Conservation (phyloP, 2,888 invertebrate species). For the Linnaemya tessellans region DNA sequence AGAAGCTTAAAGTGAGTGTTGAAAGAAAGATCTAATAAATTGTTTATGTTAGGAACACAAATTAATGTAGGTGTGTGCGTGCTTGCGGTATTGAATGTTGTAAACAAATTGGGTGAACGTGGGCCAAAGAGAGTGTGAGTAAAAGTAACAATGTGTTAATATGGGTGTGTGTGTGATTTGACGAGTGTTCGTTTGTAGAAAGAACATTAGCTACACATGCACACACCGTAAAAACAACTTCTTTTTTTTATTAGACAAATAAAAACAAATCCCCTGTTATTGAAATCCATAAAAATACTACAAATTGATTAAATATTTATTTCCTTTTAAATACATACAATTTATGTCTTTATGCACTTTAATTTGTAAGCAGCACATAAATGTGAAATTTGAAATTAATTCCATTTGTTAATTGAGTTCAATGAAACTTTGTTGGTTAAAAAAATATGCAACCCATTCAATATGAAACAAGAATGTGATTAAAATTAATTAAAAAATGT, state of each 20-base stretch:
- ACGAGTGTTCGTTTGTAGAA: slow-evolving; percentile 6
- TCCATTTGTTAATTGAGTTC: not conserved
- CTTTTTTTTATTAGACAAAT: slow-evolving; percentile 3
- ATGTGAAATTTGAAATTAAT: not conserved
- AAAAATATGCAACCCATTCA: too few relatives aligned
- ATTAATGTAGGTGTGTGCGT: not conserved
- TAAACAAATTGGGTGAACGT: slow-evolving; percentile 5
- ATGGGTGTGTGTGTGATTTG: not conserved
- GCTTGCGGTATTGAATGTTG: not conserved
- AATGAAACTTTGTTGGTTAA: slow-evolving; percentile 1
- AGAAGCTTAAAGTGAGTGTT: slow-evolving; percentile 32
- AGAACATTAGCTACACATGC: not conserved
- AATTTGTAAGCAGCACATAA: not conserved
- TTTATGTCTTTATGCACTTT: slow-evolving; percentile 3
- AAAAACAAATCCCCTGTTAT: not conserved
- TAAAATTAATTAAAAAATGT: too few relatives aligned
- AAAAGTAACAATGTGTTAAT: not conserved
- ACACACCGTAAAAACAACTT: slow-evolving; percentile 2
- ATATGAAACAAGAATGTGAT: too few relatives aligned
- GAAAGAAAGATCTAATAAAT: slow-evolving; percentile 60
- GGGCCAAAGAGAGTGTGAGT: not conserved
- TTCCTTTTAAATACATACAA: not conserved
- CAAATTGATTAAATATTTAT: slow-evolving; percentile 1
- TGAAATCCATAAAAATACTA: not conserved
- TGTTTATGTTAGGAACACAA: slow-evolving; percentile 15